Conservation (phyloP, 1,140 invertebrate genomes). For the Drosophila nigrodunni region DNA sequence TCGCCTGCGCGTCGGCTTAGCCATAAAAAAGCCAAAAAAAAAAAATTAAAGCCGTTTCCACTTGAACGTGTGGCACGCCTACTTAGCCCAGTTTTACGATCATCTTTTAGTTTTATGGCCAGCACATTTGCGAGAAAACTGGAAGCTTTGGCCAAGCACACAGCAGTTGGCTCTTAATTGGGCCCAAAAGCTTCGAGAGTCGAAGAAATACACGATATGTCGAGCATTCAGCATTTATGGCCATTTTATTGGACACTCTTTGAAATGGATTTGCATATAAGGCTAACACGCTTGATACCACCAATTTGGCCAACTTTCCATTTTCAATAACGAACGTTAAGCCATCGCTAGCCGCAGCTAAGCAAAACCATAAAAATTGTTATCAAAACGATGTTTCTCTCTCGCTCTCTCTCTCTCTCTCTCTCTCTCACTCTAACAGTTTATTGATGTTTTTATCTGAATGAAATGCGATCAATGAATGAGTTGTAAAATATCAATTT, state of each 20-base stretch:
- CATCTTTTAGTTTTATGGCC: slow-evolving; percentile 4
- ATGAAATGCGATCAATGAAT: slow-evolving; percentile 3
- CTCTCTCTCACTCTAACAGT: background rate
- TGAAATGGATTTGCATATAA: slow-evolving; percentile 43
- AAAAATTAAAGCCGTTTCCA: background rate
- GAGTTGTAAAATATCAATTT: background rate
- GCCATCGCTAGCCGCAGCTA: background rate
- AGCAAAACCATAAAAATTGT: background rate
- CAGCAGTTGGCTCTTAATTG: slow-evolving; percentile 26
- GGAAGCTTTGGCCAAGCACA: slow-evolving; percentile 12
- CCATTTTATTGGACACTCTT: slow-evolving; percentile 25
- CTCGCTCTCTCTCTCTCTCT: background rate
- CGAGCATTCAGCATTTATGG: slow-evolving; percentile 39
- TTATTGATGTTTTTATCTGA: slow-evolving; percentile 1
- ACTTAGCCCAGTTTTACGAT: slow-evolving; percentile 34
- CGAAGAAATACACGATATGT: slow-evolving; percentile 24
- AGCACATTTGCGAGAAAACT: too few species aligned
- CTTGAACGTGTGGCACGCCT: slow-evolving; percentile 33
- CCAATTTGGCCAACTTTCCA: slow-evolving; percentile 50
- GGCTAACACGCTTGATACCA: slow-evolving; percentile 3
- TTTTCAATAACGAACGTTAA: slow-evolving; percentile 30
- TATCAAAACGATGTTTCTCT: slow-evolving; percentile 2
- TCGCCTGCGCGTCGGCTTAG: background rate
- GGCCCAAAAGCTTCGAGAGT: slow-evolving; percentile 7
- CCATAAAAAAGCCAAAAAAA: slow-evolving; percentile 15